Evolutionary conservation across 2,797 vertebrate species (phyloP), one percentile per base, ranked within the genome.

Genomic region (Scolopax rusticola): DNA sequence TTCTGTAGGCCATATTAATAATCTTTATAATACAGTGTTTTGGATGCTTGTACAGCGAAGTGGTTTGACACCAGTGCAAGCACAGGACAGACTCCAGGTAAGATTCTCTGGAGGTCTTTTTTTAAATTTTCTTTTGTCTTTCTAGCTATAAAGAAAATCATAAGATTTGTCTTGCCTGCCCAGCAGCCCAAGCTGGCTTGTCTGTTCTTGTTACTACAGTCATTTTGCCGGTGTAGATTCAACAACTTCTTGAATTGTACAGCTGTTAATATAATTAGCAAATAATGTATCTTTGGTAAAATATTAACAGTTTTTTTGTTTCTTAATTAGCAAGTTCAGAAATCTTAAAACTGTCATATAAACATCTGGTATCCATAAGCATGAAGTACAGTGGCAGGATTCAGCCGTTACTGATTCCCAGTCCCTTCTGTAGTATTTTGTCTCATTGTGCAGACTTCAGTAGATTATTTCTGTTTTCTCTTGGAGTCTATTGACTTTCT

Each of bases 11-110:
- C 99, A 99, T 93, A 97, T 99, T 41, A 99, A 99, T 97, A 99
- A 99, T 97, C 98, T 99, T 92, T 99, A 99, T 95, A 99, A 99
- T 94, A 99, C 99, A 30, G 98, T 98, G 56, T 99, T 99, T 97
- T 99, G 99, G 99, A 98, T 98, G n/a, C 98, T 99, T 48, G 98
- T 99, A 15, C 99, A 99, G 70, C 98, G 97, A 87, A 98, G 99
- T 89, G 98, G 99, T 92, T 98, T 99, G 93, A 99, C 98, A 38
- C 99, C 99, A 61, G 56, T 65, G 45, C 98, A 99, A 95, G 99
- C 99, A 59, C 99, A 99, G 78, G 98, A 98, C 11, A 98, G 98
- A 71, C 97, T 99, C 91, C 98, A 98, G 98, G 99, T 99, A 98
- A 95, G 93, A 88, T 38, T 36, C 47, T 81, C 12, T 57, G 17